Evolutionary conservation across 2,888 invertebrate genomes (phyloP).

Genomic region (Agrotis exclamationis): DNA sequence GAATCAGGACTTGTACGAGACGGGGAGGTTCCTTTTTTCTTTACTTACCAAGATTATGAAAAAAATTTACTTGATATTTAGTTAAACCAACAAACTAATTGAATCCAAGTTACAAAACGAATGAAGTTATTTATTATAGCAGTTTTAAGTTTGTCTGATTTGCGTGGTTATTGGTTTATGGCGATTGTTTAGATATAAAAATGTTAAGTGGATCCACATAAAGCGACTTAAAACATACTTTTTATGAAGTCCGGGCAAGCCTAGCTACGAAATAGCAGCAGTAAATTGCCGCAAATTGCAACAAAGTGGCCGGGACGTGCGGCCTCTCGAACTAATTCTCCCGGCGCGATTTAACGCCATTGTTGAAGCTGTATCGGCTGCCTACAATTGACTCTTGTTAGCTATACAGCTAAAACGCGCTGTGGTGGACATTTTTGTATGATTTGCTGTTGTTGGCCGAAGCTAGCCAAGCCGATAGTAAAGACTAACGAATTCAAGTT

Average conservation of each 20-base stretch:
- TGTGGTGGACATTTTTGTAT: conserved; percentile 27
- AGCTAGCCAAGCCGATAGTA: not conserved
- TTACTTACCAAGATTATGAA: conserved; percentile 13
- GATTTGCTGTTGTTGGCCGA: not conserved
- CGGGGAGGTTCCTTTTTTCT: not conserved
- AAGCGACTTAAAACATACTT: conserved; percentile 28
- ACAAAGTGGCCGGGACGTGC: conserved; percentile 77
- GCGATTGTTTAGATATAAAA: not conserved
- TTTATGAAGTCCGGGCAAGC: conserved; percentile 47
- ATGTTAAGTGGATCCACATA: conserved; percentile 11
- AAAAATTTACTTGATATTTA: conserved; percentile 7
- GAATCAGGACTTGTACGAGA: conserved; percentile 29
- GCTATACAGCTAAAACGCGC: conserved; percentile 53
- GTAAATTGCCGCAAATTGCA: conserved; percentile 82
- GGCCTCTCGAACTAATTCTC: conserved; percentile 77
- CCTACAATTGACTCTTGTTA: conserved; percentile 75
- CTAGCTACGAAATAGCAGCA: conserved; percentile 68
- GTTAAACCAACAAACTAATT: not conserved
- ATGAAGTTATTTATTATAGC: not conserved
- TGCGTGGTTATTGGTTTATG: too few species aligned
- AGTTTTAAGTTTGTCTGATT: too few species aligned
- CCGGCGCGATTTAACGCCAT: conserved; percentile 78
- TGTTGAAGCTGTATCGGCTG: conserved; percentile 68
- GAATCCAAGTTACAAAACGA: not conserved
- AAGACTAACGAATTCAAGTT: not conserved